Percentiles rank a stretch among this genome's conserved stretches.
phyloP scores from a whole-genome alignment of 2,888 invertebrate genomes.

The Norana najaformis region DNA sequence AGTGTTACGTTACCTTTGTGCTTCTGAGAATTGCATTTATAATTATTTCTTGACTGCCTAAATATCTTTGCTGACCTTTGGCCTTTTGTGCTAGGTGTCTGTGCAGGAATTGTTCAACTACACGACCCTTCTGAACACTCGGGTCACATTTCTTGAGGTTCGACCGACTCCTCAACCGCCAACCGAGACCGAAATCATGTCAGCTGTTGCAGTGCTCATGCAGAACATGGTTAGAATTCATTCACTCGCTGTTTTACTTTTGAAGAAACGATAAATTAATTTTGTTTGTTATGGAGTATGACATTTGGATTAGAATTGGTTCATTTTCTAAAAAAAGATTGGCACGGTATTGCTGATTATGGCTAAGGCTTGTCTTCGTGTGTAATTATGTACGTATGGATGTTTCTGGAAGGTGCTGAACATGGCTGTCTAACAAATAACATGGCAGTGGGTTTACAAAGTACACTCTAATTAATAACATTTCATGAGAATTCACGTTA shows the following conservation, averaged over 20 bases:
- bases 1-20: not conserved
- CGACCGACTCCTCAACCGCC: not conserved
- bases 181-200: not conserved
- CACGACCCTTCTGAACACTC: slow-evolving; percentile 29
- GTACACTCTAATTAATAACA: too few relatives aligned
- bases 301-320: not conserved
- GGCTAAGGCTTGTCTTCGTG: too few relatives aligned
- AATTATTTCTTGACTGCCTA: not conserved
- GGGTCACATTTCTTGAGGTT: slow-evolving; percentile 25
- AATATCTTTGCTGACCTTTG: not conserved
- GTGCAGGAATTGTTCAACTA: slow-evolving; percentile 26
- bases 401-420: too few relatives aligned
- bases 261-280: not conserved
- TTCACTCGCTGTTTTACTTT: not conserved
- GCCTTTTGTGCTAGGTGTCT: not conserved
- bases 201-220: not conserved
- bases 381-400: too few relatives aligned
- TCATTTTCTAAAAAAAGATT: not conserved
- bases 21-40: not conserved
- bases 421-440: too few relatives aligned
- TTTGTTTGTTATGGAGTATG: not conserved
- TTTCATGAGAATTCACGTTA: too few relatives aligned
- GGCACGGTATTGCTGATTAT: not conserved
- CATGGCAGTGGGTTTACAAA: too few relatives aligned
- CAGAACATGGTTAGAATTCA: not conserved